A percentile compares a stretch with the other conserved stretches of the same genome.
Conservation (phyloP, 2,113 vertebrate species). For the Cryptomyrus ogoouensis region DNA sequence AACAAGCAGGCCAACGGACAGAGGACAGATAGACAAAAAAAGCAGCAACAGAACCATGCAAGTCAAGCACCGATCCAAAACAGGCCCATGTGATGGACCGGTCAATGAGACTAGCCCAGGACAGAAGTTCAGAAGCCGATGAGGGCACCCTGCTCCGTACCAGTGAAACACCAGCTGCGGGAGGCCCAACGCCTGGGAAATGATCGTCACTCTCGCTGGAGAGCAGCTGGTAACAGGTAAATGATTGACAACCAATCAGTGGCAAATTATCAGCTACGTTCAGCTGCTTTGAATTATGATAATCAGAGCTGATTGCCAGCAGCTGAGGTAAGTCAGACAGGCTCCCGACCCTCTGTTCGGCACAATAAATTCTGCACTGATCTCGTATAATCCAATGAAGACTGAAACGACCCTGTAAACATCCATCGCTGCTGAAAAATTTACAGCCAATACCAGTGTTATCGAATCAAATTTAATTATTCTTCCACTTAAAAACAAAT, state of each 20-base stretch:
- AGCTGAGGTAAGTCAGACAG: conserved; percentile 3
- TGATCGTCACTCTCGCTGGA: not conserved
- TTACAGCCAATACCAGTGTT: not conserved
- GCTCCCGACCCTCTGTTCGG: not conserved
- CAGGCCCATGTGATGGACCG: not conserved
- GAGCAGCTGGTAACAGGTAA: conserved; percentile 13
- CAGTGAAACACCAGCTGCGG: not conserved
- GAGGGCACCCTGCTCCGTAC: not conserved
- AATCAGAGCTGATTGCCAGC: conserved; percentile 19
- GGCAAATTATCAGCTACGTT: conserved; percentile 13
- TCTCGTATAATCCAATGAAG: not conserved
- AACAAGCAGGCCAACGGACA: not conserved
- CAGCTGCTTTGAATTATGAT: conserved; percentile 18
- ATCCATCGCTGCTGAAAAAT: not conserved
- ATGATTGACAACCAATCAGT: conserved; percentile 18
- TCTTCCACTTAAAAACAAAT: conserved; percentile 3
- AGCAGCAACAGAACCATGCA: not conserved
- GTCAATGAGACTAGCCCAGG: not conserved
- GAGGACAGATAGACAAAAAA: not conserved
- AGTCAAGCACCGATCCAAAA: not conserved
- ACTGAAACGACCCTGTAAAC: not conserved
- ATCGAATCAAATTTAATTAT: conserved; percentile 10
- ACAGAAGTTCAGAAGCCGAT: not conserved
- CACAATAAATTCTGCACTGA: not conserved
- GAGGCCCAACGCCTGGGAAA: not conserved